Conservation (phyloP, 2,888 invertebrate species). For the Pterostichus madidus region DNA sequence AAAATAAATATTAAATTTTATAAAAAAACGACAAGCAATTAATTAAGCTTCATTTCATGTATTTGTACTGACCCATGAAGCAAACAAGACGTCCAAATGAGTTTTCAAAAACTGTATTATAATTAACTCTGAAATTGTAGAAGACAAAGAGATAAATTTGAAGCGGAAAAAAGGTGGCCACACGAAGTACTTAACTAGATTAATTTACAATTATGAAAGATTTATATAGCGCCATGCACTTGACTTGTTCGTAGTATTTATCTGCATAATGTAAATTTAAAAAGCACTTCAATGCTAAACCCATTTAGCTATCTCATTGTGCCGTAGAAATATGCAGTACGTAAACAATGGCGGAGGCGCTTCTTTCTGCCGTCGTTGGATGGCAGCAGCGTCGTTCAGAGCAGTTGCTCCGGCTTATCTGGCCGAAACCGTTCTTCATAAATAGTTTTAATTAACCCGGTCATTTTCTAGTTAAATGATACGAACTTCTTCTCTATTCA, state of each 20-base stretch:
- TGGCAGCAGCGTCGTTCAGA: conserved; percentile 16
- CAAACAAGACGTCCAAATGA: neutral
- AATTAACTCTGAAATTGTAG: neutral
- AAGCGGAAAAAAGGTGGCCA: neutral
- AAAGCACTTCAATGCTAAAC: conserved; percentile 58
- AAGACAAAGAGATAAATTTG: conserved; percentile 26
- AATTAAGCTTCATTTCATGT: neutral
- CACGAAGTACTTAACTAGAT: conserved; percentile 33
- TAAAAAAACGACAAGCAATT: neutral
- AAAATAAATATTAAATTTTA: neutral
- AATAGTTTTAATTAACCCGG: conserved; percentile 46
- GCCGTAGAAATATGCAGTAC: conserved; percentile 25
- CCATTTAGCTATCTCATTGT: conserved; percentile 57
- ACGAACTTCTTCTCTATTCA: conserved; percentile 9
- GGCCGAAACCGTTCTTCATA: conserved; percentile 34
- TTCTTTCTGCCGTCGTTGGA: conserved; percentile 36
- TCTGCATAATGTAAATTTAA: conserved; percentile 60
- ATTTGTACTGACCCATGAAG: neutral
- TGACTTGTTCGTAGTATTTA: conserved; percentile 48
- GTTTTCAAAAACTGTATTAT: neutral
- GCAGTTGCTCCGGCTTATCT: conserved; percentile 22
- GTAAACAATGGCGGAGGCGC: conserved; percentile 37
- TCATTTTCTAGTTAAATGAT: conserved; percentile 9
- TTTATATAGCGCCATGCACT: conserved; percentile 55
- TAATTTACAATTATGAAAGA: conserved; percentile 59